These are phyloP conservation scores for Nudaria mundana DNA, from an alignment of 2,888 invertebrate genomes.

Conservation along the genomic window DNA sequence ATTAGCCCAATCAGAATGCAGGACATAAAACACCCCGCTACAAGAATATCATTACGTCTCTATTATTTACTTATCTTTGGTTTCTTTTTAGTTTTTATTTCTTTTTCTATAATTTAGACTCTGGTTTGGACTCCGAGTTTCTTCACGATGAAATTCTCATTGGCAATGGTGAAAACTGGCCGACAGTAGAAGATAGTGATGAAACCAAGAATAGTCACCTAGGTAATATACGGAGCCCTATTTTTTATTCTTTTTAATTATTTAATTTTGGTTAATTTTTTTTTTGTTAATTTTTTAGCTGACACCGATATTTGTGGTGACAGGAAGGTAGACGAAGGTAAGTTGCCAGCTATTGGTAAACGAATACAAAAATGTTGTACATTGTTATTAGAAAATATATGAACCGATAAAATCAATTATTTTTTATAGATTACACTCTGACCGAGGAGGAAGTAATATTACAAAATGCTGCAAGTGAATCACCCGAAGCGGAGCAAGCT, in stretches of 20 bases:
- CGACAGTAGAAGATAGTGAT: conserved; percentile 71
- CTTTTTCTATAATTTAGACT: conserved; percentile 71
- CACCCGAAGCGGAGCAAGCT: conserved; percentile 87
- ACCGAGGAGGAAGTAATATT: conserved; percentile 95
- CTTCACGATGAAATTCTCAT: conserved; percentile 78
- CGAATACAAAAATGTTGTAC: not conserved
- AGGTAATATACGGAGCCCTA: conserved; percentile 64
- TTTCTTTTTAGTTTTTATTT: conserved; percentile 40
- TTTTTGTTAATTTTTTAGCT: conserved; percentile 45
- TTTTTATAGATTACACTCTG: conserved; percentile 87
- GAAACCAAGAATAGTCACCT: conserved; percentile 77
- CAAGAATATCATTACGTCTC: conserved; percentile 14
- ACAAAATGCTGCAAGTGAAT: conserved; percentile 91
- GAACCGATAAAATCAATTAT: no score
- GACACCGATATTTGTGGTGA: conserved; percentile 72
- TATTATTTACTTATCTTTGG: conserved; percentile 37
- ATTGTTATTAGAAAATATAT: not conserved
- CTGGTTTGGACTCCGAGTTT: conserved; percentile 84
- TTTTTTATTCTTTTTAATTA: conserved; percentile 28
- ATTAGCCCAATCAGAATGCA: not conserved
- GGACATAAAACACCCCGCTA: not conserved
- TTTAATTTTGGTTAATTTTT: conserved; percentile 38
- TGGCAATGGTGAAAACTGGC: conserved; percentile 67
- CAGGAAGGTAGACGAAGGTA: conserved; percentile 68
- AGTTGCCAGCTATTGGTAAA: conserved; percentile 30